These are phyloP conservation scores for Amorpha juglandis DNA, from an alignment of 2,888 invertebrate genomes.

Conservation along the genomic window DNA sequence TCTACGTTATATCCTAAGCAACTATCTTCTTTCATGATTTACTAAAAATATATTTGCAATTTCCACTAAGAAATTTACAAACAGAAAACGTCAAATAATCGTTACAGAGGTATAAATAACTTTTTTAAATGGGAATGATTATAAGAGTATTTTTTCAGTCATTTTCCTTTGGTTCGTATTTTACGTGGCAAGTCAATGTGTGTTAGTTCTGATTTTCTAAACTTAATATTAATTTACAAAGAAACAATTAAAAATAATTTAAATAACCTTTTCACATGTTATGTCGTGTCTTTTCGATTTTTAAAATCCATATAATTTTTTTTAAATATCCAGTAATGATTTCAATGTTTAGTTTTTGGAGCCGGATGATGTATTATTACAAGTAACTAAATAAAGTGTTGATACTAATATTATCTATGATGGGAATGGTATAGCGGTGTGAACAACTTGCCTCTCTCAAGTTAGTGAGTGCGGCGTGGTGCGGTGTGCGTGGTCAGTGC, in stretches of 20 bases:
- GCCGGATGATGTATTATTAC: no score
- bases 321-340: no score
- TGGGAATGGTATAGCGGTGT: not conserved
- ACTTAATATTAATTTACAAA: not conserved
- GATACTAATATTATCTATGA: no score
- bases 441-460: no score
- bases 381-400: no score
- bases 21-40: no score
- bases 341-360: no score
- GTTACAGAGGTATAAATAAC: no score
- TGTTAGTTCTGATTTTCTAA: slow-evolving; percentile 10
- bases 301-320: not conserved
- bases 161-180: slow-evolving; percentile 29
- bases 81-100: no score
- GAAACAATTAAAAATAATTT: not conserved
- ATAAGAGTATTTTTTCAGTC: slow-evolving; percentile 29
- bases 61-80: no score
- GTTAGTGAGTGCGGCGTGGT: not conserved
- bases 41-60: no score
- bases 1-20: no score
- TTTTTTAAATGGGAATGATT: not conserved
- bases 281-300: not conserved
- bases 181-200: slow-evolving; percentile 28
- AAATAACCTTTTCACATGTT: not conserved
- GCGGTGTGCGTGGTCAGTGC: not conserved